Conservation (phyloP, 2,797 vertebrate species). For the Masticophis lateralis region DNA sequence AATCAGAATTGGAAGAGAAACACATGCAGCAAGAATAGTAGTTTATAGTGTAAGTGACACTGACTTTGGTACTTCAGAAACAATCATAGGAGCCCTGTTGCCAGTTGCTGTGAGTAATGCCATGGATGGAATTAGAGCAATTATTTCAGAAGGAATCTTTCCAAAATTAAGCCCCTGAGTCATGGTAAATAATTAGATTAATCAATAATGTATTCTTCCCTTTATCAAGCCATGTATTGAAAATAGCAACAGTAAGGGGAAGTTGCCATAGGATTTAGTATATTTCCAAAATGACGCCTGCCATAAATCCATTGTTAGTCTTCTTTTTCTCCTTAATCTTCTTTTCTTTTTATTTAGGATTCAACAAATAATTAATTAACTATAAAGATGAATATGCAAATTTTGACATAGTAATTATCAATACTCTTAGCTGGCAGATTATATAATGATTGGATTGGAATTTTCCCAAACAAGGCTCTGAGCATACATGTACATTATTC, state of each 20-base stretch:
- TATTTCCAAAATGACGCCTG: not conserved
- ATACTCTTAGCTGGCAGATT: not conserved
- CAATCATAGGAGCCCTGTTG: not conserved
- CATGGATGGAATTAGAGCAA: not conserved
- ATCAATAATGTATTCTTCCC: not conserved
- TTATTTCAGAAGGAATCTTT: not conserved
- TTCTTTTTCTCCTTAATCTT: not conserved
- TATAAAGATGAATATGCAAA: not conserved
- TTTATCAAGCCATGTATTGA: not conserved
- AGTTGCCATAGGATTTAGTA: not conserved
- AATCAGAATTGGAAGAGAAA: not conserved
- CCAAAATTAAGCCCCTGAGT: not conserved
- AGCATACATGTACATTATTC: not conserved
- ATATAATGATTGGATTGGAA: not conserved
- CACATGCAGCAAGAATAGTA: not conserved
- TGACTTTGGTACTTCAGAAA: not conserved
- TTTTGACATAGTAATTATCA: not conserved
- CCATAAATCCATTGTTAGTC: not conserved
- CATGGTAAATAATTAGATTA: not conserved
- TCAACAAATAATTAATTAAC: not conserved
- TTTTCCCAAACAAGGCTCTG: not conserved
- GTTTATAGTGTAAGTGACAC: not conserved
- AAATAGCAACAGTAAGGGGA: not conserved
- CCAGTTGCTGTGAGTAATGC: not conserved
- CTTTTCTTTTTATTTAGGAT: not conserved